These are phyloP conservation scores for Coptodon rendalli DNA, from an alignment of 2,113 vertebrate species.

Conservation along the genomic window DNA sequence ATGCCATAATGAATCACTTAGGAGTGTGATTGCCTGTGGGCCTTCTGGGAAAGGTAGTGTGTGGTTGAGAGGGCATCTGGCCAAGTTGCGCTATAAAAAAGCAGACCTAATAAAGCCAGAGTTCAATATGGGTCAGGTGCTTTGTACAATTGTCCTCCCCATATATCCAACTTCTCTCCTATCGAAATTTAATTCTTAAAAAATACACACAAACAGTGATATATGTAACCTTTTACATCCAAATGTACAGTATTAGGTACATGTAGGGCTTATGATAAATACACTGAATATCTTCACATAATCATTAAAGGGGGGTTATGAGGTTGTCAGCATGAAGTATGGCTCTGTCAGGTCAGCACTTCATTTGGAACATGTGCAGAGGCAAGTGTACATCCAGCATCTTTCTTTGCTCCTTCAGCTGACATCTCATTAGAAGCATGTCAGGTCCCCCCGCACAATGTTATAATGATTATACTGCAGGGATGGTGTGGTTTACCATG, in stretches of 20 bases:
- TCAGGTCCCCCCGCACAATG: neutral
- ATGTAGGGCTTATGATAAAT: neutral
- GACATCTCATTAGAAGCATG: constrained; percentile 44
- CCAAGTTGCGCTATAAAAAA: constrained; percentile 15
- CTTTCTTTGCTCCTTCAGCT: neutral
- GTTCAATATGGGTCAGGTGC: constrained; percentile 18
- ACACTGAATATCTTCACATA: neutral
- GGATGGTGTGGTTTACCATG: constrained; percentile 14
- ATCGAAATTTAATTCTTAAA: neutral
- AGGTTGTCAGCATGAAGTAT: neutral
- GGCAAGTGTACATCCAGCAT: neutral
- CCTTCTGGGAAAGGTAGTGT: constrained; percentile 7
- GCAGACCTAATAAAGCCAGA: constrained; percentile 16
- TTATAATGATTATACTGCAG: constrained; percentile 17
- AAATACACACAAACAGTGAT: neutral
- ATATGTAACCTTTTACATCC: neutral
- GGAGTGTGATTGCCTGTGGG: constrained; percentile 24
- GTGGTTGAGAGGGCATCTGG: neutral
- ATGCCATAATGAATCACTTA: constrained; percentile 39
- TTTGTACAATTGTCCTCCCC: neutral
- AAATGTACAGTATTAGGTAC: neutral
- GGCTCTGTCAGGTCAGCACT: neutral
- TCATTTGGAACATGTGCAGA: neutral
- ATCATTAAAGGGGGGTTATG: constrained; percentile 11
- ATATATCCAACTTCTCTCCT: neutral